These are phyloP conservation scores for Sphaeramia orbicularis DNA, from an alignment of 2,797 vertebrate species.

Conservation along the genomic window DNA sequence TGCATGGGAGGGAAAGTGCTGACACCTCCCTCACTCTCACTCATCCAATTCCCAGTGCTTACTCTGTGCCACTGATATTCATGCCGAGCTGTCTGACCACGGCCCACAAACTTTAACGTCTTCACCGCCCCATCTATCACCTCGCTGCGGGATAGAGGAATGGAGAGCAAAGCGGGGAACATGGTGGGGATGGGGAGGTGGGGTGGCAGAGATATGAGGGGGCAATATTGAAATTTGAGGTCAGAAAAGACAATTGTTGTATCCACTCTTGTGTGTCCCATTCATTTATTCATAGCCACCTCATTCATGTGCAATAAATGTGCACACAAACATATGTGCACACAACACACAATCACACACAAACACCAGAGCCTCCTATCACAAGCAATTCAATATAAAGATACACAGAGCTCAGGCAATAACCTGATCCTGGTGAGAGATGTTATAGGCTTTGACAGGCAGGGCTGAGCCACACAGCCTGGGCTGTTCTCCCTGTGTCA, in stretches of 20 bases:
- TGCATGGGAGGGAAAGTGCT: constrained; percentile 84
- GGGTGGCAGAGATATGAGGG: constrained; percentile 34
- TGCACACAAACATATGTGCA: constrained; percentile 43
- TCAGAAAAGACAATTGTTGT: constrained; percentile 78
- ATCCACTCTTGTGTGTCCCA: constrained; percentile 70
- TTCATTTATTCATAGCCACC: constrained; percentile 67
- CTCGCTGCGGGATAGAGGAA: constrained; percentile 64
- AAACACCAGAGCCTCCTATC: constrained; percentile 49
- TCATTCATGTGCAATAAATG: constrained; percentile 54
- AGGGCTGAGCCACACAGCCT: constrained; percentile 68
- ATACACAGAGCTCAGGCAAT: constrained; percentile 74
- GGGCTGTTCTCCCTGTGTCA: constrained; percentile 75
- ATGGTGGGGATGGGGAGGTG: background rate
- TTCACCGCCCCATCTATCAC: constrained; percentile 78
- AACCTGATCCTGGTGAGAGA: constrained; percentile 77
- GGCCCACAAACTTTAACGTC: constrained; percentile 85
- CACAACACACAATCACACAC: constrained; percentile 31
- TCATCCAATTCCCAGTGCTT: constrained; percentile 76
- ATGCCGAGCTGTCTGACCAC: constrained; percentile 78
- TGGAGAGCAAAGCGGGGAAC: constrained; percentile 27
- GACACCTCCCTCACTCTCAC: constrained; percentile 73
- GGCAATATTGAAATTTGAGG: constrained; percentile 79
- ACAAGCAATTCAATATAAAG: constrained; percentile 76
- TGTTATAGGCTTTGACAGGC: constrained; percentile 78
- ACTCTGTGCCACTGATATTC: constrained; percentile 73